Evolutionary conservation across 2,113 vertebrate species (phyloP), one percentile per base, ranked within the genome.

Genomic region (Bufo bufo): DNA sequence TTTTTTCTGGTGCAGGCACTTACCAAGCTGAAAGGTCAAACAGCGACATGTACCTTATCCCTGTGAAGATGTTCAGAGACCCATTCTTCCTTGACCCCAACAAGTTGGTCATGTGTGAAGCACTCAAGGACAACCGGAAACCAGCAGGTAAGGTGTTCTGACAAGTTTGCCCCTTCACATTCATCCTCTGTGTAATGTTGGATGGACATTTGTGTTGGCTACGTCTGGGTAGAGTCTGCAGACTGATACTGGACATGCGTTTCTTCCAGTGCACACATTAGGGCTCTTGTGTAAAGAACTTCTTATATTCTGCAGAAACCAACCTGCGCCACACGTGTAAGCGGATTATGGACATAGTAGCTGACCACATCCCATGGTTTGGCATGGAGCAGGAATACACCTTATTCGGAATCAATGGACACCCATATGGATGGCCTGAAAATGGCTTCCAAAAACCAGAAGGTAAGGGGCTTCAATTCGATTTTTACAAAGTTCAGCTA

Each of bases 21-120:
- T 92, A 90, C 0, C 97, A 97, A 91, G 89, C 96, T 0, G 90
- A 95, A 81, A 95, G 94, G n/a, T 94, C 94, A 89, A 96, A 97
- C 94, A 98, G 97, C 0, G 97, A 98, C 92, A 97, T 97, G 96
- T 96, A 95, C 92, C 89, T 92, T 63, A 72, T 93, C 45, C 96
- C 96, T 0, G 93, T 95, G 14, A 0, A 86, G 86, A 96, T 97
- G 92, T 96, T 97, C 91, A 91, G 94, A 82, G 96, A 97, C 89
- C 96, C 96, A 0, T 93, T 94, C 17, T 90, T 87, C 49, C 90
- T 92, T 7, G 95, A 97, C 90, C 96, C 92, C 66, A 95, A 96
- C 91, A 92, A 94, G 72, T 87, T 95, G 74, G 95, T 97, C 74
- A 92, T 97, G 87, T 97, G 96, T 0, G 95, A 97, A 23, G 96